These are phyloP conservation scores for Phyllopteryx taeniolatus DNA, from an alignment of 2,113 vertebrate species.

Conservation along the genomic window DNA sequence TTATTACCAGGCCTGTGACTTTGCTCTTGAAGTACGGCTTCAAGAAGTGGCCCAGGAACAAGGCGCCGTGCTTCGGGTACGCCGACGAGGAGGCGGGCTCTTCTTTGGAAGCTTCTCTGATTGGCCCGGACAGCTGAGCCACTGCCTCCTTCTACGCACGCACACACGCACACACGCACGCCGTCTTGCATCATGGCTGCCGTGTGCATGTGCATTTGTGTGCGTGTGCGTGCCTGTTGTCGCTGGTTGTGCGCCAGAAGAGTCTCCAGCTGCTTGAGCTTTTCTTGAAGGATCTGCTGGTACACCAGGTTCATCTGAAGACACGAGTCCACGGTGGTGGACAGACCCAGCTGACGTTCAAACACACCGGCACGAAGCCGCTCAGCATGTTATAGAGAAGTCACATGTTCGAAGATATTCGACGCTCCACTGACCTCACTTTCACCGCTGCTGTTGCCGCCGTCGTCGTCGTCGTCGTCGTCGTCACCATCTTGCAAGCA, in stretches of 20 bases:
- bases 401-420: too few species aligned
- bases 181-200: too few species aligned
- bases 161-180: too few species aligned
- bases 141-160: conserved; percentile 43
- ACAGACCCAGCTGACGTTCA: conserved; percentile 36
- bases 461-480: background rate
- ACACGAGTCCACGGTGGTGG: conserved; percentile 44
- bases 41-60: conserved; percentile 62
- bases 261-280: conserved; percentile 46
- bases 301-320: conserved; percentile 69
- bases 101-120: conserved; percentile 29
- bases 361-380: background rate
- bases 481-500: background rate
- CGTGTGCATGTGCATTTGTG: conserved; percentile 2
- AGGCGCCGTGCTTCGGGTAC: conserved; percentile 26
- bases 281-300: conserved; percentile 64
- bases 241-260: conserved; percentile 29
- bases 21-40: conserved; percentile 70
- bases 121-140: conserved; percentile 48
- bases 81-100: conserved; percentile 12
- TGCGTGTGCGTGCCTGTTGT: conserved; percentile 18
- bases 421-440: conserved; percentile 40
- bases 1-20: conserved; percentile 54
- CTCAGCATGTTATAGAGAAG: background rate
- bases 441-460: conserved; percentile 39